Conservation (phyloP, 35 echinoderm and acorn worm species). For the Ophiothrix spiculata region DNA sequence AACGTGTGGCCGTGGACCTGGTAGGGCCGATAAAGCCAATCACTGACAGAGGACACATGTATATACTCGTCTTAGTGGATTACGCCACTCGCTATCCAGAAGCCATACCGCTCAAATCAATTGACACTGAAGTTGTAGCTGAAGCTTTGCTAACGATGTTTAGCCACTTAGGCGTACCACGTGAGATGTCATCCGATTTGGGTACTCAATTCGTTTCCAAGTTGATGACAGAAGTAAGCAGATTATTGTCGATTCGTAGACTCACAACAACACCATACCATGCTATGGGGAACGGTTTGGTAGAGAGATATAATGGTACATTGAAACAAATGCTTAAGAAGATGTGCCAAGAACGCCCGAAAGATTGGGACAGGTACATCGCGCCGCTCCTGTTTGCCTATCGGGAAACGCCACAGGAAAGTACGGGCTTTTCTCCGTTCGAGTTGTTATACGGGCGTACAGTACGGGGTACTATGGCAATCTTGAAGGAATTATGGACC, state of each 20-base stretch:
- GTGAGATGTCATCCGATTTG: conserved; percentile 28
- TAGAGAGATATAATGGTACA: background rate
- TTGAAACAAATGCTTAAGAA: conserved; percentile 27
- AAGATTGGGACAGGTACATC: conserved; percentile 25
- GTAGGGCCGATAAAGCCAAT: conserved; percentile 41
- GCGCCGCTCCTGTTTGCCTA: conserved; percentile 19
- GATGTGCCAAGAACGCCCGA: conserved; percentile 3
- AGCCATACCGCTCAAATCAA: conserved; percentile 25
- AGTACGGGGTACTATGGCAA: conserved; percentile 24
- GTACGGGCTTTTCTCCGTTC: conserved; percentile 19
- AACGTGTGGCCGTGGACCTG: conserved; percentile 41
- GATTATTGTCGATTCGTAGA: background rate
- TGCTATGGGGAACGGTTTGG: background rate
- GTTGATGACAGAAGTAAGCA: background rate
- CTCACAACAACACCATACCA: background rate
- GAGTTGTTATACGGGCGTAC: conserved; percentile 14
- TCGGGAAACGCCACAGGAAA: conserved; percentile 27
- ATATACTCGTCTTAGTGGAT: conserved; percentile 30
- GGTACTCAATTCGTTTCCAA: background rate
- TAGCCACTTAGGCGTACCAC: conserved; percentile 25
- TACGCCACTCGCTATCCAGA: conserved; percentile 50
- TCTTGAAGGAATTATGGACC: conserved; percentile 40
- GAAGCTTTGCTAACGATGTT: conserved; percentile 15
- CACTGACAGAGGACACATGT: conserved; percentile 13
- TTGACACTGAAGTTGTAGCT: conserved; percentile 31